Evolutionary conservation across 2,113 vertebrate species (phyloP).

Genomic region (Toxotes chatareus): DNA sequence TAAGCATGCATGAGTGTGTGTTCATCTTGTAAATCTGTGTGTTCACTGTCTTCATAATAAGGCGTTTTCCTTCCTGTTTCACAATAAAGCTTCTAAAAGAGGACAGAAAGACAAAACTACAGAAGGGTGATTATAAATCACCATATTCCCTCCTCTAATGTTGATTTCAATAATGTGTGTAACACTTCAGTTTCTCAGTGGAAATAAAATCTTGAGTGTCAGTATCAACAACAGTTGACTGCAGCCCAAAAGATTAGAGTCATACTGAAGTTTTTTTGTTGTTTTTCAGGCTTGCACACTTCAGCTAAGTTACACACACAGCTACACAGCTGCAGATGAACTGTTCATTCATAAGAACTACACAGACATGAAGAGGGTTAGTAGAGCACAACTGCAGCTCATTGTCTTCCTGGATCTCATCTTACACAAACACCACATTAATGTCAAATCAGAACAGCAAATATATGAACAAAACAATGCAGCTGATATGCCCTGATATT

Average conservation of each 20-base stretch:
- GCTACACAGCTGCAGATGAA: conserved; percentile 3
- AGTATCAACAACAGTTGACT: neutral
- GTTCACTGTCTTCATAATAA: neutral
- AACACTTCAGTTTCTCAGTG: conserved; percentile 6
- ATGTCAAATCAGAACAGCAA: neutral
- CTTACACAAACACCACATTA: conserved; percentile 3
- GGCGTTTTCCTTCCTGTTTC: neutral
- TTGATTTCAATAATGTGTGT: neutral
- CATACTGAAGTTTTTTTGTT: neutral
- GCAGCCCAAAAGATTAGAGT: conserved; percentile 1
- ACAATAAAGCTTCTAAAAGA: neutral
- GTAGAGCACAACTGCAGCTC: neutral
- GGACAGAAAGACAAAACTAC: neutral
- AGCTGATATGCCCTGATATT: neutral
- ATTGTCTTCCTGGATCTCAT: neutral
- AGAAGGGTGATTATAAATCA: neutral
- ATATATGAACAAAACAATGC: neutral
- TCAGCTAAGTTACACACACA: neutral
- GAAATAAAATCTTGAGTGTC: neutral
- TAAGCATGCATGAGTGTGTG: neutral
- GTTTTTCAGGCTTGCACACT: neutral
- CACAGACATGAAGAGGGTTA: neutral
- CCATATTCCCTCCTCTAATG: neutral
- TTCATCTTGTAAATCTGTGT: neutral
- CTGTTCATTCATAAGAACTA: neutral